Evolutionary conservation across 2,113 vertebrate genomes (phyloP).

Genomic region (Mustela nigripes): DNA sequence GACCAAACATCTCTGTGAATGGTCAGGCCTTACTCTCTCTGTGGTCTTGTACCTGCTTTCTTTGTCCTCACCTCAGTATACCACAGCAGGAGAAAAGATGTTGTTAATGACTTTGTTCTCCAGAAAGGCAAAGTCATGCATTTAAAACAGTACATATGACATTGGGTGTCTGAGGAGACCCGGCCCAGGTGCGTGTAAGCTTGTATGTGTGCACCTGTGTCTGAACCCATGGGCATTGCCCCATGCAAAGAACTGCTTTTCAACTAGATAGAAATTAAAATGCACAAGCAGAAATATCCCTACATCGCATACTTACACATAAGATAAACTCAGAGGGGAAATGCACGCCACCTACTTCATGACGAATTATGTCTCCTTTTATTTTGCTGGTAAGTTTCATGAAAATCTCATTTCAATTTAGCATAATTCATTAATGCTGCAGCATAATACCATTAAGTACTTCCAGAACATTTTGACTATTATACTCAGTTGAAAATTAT

Average conservation of each 20-base stretch:
- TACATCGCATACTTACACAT: accelerated
- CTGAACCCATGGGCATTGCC: accelerated
- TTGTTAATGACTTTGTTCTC: not conserved
- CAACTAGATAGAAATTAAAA: no score
- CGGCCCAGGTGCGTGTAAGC: accelerated
- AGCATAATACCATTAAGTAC: slow-evolving; percentile 63
- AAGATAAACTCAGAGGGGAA: not conserved
- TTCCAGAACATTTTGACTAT: slow-evolving; percentile 69
- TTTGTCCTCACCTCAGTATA: not conserved
- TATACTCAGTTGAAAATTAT: slow-evolving; percentile 71
- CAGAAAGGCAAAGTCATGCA: not conserved
- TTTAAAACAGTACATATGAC: not conserved
- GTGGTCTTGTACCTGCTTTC: not conserved
- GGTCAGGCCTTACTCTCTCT: not conserved
- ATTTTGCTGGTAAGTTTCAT: slow-evolving; percentile 34
- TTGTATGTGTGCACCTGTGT: accelerated
- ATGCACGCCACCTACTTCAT: not conserved
- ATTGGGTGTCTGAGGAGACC: not conserved
- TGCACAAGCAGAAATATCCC: accelerated
- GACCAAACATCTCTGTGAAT: not conserved
- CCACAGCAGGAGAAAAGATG: not conserved
- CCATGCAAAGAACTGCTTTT: not conserved
- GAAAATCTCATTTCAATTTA: slow-evolving; percentile 58
- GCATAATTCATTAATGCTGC: slow-evolving; percentile 71
- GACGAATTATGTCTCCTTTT: not conserved